These are phyloP conservation scores for Ovis canadensis DNA, from an alignment of 2,113 vertebrate species.

Conservation along the genomic window DNA sequence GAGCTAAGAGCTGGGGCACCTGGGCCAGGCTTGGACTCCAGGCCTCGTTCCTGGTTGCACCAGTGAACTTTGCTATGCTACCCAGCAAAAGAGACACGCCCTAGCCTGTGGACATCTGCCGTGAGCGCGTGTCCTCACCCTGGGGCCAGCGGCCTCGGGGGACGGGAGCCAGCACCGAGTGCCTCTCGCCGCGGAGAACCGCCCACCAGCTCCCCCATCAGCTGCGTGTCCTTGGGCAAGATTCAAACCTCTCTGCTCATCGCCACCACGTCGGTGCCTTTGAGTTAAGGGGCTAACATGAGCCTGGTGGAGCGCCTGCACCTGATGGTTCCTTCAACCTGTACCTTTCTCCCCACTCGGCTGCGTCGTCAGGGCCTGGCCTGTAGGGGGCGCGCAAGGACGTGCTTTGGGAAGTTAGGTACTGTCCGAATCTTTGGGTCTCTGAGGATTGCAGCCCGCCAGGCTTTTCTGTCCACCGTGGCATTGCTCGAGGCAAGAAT, in stretches of 20 bases:
- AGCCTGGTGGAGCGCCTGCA: background rate
- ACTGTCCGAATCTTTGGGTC: background rate
- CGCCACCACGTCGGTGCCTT: background rate
- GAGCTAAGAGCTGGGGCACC: too few relatives aligned
- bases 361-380: background rate
- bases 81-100: background rate
- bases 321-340: background rate
- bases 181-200: background rate
- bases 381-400: background rate
- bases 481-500: background rate
- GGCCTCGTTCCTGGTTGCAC: background rate
- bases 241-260: background rate
- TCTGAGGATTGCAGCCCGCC: background rate
- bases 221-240: background rate
- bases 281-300: background rate
- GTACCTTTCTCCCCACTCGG: background rate
- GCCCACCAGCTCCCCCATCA: background rate
- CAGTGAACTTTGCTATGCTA: background rate
- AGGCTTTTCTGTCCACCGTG: background rate
- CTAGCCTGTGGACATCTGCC: too few relatives aligned
- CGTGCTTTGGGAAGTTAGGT: background rate
- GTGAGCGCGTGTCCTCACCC: accelerated
- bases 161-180: too few relatives aligned
- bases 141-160: background rate
- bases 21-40: background rate